Evolutionary conservation across 2,113 vertebrate genomes (phyloP).

Genomic region (Malaclemys terrapin): DNA sequence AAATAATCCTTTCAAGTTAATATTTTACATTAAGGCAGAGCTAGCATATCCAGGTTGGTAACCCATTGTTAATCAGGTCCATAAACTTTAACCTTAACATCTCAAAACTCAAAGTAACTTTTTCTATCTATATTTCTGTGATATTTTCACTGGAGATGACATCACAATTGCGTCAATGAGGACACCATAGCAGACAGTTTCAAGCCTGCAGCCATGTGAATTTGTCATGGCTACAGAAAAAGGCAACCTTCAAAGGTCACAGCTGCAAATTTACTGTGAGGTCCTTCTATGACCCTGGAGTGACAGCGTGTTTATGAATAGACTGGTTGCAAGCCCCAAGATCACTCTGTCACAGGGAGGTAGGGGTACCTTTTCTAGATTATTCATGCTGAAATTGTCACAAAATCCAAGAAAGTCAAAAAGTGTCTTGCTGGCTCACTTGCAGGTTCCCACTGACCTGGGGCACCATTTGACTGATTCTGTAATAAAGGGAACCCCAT

Average conservation of each 20-base stretch:
- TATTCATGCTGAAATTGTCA: background rate
- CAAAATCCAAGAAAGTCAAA: background rate
- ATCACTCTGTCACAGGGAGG: fast-evolving
- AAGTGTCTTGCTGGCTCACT: background rate
- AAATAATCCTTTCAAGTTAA: background rate
- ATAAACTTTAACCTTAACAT: background rate
- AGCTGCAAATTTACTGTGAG: background rate
- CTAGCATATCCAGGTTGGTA: background rate
- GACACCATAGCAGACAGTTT: background rate
- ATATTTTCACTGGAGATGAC: background rate
- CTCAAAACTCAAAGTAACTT: background rate
- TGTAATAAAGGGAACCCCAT: background rate
- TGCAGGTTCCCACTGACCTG: background rate
- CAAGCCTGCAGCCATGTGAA: background rate
- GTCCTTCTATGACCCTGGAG: background rate
- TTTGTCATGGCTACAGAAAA: background rate
- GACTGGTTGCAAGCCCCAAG: background rate
- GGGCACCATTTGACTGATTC: background rate
- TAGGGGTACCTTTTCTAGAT: background rate
- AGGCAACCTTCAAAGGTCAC: background rate
- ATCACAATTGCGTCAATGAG: background rate
- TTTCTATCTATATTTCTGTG: background rate
- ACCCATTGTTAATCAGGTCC: background rate
- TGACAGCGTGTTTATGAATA: background rate
- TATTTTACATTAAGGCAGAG: background rate